phyloP scores from a whole-genome alignment of 2,888 invertebrate genomes.

The Villa cingulata region DNA sequence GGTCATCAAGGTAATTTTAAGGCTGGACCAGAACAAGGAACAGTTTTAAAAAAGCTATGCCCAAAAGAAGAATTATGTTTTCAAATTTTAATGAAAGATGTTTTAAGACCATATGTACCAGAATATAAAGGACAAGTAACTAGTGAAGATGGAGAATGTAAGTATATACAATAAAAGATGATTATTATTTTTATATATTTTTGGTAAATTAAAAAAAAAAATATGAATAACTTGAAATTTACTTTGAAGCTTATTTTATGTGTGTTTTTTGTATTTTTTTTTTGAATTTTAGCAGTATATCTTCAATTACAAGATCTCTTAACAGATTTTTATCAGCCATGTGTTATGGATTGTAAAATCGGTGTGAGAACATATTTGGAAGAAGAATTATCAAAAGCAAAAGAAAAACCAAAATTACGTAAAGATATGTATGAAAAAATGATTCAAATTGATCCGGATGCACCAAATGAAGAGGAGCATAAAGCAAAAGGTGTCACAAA shows the following conservation, averaged over 20 bases:
- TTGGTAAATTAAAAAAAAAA: neutral
- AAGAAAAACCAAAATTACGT: constrained; percentile 82
- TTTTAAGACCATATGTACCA: constrained; percentile 78
- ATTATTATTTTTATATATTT: no score
- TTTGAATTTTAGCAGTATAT: constrained; percentile 43
- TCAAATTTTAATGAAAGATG: constrained; percentile 69
- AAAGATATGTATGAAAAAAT: constrained; percentile 98
- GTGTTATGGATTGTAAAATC: constrained; percentile 95
- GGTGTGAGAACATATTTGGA: constrained; percentile 90
- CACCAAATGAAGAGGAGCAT: constrained; percentile 84
- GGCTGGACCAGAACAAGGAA: constrained; percentile 84
- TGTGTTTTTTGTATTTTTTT: constrained; percentile 31
- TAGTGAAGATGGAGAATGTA: constrained; percentile 66
- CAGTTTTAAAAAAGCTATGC: constrained; percentile 84
- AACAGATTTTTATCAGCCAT: constrained; percentile 80
- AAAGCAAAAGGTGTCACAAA: constrained; percentile 83
- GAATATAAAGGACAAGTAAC: constrained; percentile 81
- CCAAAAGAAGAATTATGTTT: constrained; percentile 81
- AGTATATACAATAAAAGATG: constrained; percentile 14
- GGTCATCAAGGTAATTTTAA: constrained; percentile 94
- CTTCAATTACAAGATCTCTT: constrained; percentile 85
- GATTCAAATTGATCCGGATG: constrained; percentile 81
- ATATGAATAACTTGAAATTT: no score
- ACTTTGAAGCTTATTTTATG: no score
- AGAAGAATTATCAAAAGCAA: constrained; percentile 87